These are phyloP conservation scores for Pelmatolapia mariae DNA, from an alignment of 2,113 vertebrate genomes.

Conservation along the genomic window DNA sequence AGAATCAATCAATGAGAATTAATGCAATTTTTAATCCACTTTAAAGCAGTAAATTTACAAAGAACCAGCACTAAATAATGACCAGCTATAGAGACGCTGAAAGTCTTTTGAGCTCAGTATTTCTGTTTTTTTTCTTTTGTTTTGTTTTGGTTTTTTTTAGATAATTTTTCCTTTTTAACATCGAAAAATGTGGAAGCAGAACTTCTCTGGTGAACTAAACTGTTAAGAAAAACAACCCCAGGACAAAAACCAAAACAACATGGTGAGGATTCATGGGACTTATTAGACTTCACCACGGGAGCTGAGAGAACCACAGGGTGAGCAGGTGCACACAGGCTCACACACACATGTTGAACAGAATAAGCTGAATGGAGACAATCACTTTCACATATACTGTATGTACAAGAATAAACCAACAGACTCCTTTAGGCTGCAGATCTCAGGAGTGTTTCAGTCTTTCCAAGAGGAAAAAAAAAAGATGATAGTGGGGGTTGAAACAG, in stretches of 20 bases:
- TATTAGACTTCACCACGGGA: slow-evolving; percentile 46
- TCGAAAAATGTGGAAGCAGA: not conserved
- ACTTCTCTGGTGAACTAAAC: slow-evolving; percentile 26
- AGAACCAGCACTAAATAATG: not conserved
- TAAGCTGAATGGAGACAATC: slow-evolving; percentile 11
- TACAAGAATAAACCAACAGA: slow-evolving; percentile 34
- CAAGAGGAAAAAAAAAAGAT: not conserved
- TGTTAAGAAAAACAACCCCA: slow-evolving; percentile 56
- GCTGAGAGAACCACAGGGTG: slow-evolving; percentile 1
- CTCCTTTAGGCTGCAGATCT: slow-evolving; percentile 62
- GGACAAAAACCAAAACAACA: slow-evolving; percentile 57
- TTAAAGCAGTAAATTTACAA: not conserved
- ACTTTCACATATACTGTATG: slow-evolving; percentile 13
- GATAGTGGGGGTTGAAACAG: slow-evolving; percentile 27
- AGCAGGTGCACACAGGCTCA: slow-evolving; percentile 31
- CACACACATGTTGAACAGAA: not conserved
- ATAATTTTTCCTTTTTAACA: not conserved
- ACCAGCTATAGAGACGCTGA: not conserved
- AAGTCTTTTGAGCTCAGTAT: not conserved
- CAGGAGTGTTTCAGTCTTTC: slow-evolving; percentile 33
- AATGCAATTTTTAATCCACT: not conserved
- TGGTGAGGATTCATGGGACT: slow-evolving; percentile 44
- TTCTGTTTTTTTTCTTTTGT: not conserved
- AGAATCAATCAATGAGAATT: not conserved
- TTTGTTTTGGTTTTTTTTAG: not conserved